phyloP scores from a whole-genome alignment of 2,888 invertebrate genomes.

The Lymantria monacha region DNA sequence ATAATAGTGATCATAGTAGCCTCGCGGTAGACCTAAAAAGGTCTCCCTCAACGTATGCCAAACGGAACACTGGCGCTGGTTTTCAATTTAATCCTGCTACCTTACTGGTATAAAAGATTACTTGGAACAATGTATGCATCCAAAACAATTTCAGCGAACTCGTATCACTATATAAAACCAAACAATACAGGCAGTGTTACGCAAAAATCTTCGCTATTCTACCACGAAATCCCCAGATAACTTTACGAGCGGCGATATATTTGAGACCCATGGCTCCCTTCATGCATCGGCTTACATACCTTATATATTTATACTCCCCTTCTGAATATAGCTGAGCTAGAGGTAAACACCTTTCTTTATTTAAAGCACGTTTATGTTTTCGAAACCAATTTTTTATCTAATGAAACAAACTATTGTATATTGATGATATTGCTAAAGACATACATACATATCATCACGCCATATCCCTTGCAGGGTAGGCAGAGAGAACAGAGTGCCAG shows the following conservation, averaged over 20 bases:
- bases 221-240: constrained; percentile 10
- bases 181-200: constrained; percentile 3
- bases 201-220: constrained; percentile 3
- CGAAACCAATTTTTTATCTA: too few relatives aligned
- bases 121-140: not conserved
- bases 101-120: too few relatives aligned
- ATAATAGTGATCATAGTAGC: too few relatives aligned
- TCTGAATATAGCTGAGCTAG: not conserved
- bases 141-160: not conserved
- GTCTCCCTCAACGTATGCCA: too few relatives aligned
- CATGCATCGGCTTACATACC: not conserved
- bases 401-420: too few relatives aligned
- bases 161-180: constrained; percentile 1
- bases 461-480: too few relatives aligned
- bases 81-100: too few relatives aligned
- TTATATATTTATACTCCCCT: not conserved
- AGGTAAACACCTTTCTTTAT: not conserved
- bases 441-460: too few relatives aligned
- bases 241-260: constrained; percentile 13
- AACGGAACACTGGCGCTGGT: too few relatives aligned
- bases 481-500: too few relatives aligned
- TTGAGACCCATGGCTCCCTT: constrained; percentile 3
- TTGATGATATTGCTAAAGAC: too few relatives aligned
- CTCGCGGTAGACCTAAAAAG: too few relatives aligned
- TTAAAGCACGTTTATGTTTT: not conserved